These are phyloP conservation scores for Mobula birostris DNA, from an alignment of 2,113 vertebrate genomes.

Conservation along the genomic window DNA sequence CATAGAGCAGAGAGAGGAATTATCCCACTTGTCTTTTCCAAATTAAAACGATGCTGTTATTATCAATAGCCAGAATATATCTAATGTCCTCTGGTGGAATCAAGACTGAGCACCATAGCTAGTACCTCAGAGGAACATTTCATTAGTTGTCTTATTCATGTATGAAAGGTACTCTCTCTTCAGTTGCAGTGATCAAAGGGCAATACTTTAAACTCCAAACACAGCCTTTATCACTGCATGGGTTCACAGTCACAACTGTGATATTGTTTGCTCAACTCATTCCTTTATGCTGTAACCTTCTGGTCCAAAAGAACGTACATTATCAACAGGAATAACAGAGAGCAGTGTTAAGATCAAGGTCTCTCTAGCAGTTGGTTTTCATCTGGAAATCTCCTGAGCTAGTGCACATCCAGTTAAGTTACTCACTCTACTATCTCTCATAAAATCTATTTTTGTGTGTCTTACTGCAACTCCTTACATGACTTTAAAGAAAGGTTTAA, in stretches of 20 bases:
- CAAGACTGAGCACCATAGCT: too few relatives aligned
- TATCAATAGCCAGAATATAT: too few relatives aligned
- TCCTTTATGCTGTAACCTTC: not conserved
- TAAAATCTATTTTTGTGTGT: not conserved
- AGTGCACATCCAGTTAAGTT: not conserved
- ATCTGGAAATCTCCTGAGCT: not conserved
- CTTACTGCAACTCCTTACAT: not conserved
- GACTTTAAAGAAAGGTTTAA: not conserved
- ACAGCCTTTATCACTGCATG: not conserved
- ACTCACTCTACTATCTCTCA: not conserved
- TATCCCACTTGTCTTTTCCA: too few relatives aligned
- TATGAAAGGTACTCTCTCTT: not conserved
- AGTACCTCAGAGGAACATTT: too few relatives aligned
- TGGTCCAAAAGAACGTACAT: not conserved
- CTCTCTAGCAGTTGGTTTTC: not conserved
- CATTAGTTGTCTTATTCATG: not conserved
- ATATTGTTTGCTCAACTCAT: not conserved
- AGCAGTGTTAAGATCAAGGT: not conserved
- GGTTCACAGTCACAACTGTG: not conserved
- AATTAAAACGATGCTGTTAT: too few relatives aligned
- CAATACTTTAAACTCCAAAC: not conserved
- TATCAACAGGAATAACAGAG: not conserved
- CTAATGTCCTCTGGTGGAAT: too few relatives aligned
- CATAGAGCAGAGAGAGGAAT: too few relatives aligned
- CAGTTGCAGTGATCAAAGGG: not conserved